Conservation (phyloP, 2,888 invertebrate species). For the Subacronicta megacephala region DNA sequence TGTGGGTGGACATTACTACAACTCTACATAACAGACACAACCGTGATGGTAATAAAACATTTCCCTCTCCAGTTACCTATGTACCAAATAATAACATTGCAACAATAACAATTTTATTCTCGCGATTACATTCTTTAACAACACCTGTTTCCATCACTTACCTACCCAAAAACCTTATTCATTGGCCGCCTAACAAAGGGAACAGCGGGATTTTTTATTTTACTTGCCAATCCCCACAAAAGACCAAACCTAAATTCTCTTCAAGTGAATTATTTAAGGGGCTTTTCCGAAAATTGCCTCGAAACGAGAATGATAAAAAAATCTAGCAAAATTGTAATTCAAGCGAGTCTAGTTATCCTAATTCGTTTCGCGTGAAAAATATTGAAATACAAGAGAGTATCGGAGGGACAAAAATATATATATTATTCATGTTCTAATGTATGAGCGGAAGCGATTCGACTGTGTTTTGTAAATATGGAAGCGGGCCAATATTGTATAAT, state of each 20-base stretch:
- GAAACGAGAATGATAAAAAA: conserved; percentile 62
- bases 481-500: conserved; percentile 47
- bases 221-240: conserved; percentile 18
- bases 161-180: conserved; percentile 37
- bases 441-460: conserved; percentile 55
- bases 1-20: no score
- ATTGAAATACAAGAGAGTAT: conserved; percentile 70
- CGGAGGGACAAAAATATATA: conserved; percentile 67
- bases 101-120: conserved; percentile 32
- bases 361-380: conserved; percentile 76
- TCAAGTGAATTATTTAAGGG: conserved; percentile 59
- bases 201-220: conserved; percentile 35
- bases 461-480: conserved; percentile 45
- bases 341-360: conserved; percentile 64
- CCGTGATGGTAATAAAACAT: background rate
- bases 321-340: conserved; percentile 67
- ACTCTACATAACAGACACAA: no score
- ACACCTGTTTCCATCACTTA: conserved; percentile 43
- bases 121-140: conserved; percentile 43
- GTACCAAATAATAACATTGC: conserved; percentile 9
- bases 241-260: conserved; percentile 47
- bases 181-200: conserved; percentile 39
- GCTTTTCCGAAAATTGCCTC: conserved; percentile 62
- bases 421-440: conserved; percentile 53
- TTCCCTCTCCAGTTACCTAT: background rate